Percentiles rank a stretch among this genome's conserved stretches.
Evolutionary conservation across 2,113 vertebrate genomes (phyloP).

Genomic region (Siphamia tubifer): DNA sequence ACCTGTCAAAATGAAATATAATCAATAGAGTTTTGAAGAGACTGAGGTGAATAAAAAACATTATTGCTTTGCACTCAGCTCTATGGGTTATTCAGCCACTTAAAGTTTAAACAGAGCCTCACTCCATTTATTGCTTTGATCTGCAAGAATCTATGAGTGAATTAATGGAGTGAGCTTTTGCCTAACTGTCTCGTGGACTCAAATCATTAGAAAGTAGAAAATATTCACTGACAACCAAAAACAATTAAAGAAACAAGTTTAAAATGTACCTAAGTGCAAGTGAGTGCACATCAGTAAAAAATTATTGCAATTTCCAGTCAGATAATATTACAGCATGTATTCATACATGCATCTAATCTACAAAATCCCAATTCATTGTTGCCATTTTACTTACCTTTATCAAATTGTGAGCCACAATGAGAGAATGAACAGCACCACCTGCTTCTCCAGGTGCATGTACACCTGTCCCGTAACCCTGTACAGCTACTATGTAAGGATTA

Average conservation of each 20-base stretch:
- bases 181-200: not conserved
- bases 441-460: constrained; percentile 89
- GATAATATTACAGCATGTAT: not conserved
- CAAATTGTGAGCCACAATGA: constrained; percentile 91
- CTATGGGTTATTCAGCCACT: not conserved
- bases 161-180: not conserved
- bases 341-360: not conserved
- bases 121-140: not conserved
- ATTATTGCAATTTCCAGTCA: too few species aligned
- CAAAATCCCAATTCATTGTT: not conserved
- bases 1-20: constrained; percentile 29
- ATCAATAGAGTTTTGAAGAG: not conserved
- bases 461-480: constrained; percentile 91
- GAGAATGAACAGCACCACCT: constrained; percentile 75
- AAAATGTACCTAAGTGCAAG: too few species aligned
- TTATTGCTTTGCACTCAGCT: not conserved
- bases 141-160: not conserved
- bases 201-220: constrained; percentile 22
- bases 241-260: too few species aligned
- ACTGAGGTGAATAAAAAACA: not conserved
- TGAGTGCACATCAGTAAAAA: too few species aligned
- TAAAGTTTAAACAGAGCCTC: not conserved
- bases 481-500: constrained; percentile 90
- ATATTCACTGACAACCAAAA: too few species aligned
- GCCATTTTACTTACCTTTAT: constrained; percentile 86